phyloP scores from a whole-genome alignment of 2,888 invertebrate species.

The Lasiommata megera region DNA sequence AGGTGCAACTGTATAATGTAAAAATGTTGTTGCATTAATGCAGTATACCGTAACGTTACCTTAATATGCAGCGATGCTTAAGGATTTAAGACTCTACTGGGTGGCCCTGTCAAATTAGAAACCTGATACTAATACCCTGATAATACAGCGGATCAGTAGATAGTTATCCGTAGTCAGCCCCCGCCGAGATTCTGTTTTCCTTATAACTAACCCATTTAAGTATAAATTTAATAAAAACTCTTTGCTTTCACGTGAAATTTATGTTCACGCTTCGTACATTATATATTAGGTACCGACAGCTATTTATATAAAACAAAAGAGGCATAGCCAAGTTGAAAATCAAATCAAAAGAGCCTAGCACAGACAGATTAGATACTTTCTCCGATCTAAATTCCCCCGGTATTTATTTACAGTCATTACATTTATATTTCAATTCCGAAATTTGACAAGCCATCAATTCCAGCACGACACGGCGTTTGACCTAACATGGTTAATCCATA shows the following conservation, averaged over 20 bases:
- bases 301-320: too few relatives aligned
- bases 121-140: not conserved
- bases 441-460: not conserved
- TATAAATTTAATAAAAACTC: too few relatives aligned
- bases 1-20: too few relatives aligned
- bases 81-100: slow-evolving; percentile 3
- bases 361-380: not conserved
- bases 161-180: not conserved
- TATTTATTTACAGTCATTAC: not conserved
- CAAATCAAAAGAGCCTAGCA: not conserved
- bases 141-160: not conserved
- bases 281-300: too few relatives aligned
- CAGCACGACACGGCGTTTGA: not conserved
- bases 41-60: not conserved
- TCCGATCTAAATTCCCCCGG: not conserved
- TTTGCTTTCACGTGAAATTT: too few relatives aligned
- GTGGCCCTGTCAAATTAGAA: slow-evolving; percentile 11
- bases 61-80: slow-evolving; percentile 7
- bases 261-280: too few relatives aligned
- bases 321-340: too few relatives aligned
- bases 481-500: not conserved
- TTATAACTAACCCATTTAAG: too few relatives aligned
- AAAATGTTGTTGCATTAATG: too few relatives aligned
- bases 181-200: too few relatives aligned
- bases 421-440: not conserved